Evolutionary conservation across 1,140 invertebrate genomes (phyloP).

Genomic region (Archivesica marissinica): DNA sequence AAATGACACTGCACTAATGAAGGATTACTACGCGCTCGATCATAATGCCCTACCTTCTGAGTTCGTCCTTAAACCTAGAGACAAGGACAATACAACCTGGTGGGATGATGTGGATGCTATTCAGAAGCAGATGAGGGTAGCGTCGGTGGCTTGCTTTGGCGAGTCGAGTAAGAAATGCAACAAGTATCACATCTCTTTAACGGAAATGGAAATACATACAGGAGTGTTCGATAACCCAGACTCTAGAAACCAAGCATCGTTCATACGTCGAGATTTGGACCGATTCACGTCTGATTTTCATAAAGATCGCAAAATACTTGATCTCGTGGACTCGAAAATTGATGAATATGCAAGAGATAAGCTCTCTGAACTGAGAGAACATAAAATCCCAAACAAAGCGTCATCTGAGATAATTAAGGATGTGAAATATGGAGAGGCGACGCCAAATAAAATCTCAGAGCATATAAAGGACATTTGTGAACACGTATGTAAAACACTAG

Average conservation of each 20-base stretch:
- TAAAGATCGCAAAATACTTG: slow-evolving; percentile 37
- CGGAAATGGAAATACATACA: slow-evolving; percentile 56
- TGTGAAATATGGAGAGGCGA: slow-evolving; percentile 17
- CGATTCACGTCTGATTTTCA: slow-evolving; percentile 41
- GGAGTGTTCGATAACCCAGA: slow-evolving; percentile 41
- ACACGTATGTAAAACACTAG: slow-evolving; percentile 35
- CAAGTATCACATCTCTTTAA: slow-evolving; percentile 50
- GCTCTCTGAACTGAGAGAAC: slow-evolving; percentile 17
- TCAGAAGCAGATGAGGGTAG: slow-evolving; percentile 29
- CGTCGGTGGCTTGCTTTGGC: slow-evolving; percentile 23
- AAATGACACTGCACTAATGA: slow-evolving; percentile 25
- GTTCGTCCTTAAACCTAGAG: slow-evolving; percentile 45
- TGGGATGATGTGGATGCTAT: slow-evolving; percentile 37
- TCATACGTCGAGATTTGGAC: slow-evolving; percentile 35
- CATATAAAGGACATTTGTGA: slow-evolving; percentile 30
- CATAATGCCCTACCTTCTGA: slow-evolving; percentile 40
- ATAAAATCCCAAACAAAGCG: not conserved
- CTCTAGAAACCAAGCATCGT: not conserved
- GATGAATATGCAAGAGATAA: slow-evolving; percentile 38
- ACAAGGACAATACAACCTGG: slow-evolving; percentile 13
- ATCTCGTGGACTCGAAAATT: slow-evolving; percentile 6
- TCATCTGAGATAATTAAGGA: not conserved
- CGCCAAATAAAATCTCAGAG: not conserved
- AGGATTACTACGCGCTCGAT: slow-evolving; percentile 35
- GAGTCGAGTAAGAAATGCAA: slow-evolving; percentile 2